phyloP scores from a whole-genome alignment of 2,113 vertebrate species.

The Brienomyrus longianalis region DNA sequence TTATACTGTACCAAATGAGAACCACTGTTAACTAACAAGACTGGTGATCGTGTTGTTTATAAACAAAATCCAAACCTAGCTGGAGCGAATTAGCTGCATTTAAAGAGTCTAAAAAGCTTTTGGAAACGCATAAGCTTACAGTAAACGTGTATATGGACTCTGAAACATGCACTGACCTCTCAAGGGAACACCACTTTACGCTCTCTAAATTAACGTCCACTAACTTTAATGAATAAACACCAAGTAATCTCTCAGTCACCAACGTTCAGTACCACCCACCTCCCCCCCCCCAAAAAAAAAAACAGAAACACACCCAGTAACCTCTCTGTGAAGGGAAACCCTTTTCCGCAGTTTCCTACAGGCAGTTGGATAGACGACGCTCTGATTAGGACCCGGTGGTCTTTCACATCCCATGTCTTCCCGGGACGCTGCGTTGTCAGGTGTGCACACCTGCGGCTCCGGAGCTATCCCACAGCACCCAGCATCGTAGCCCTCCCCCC shows the following conservation, averaged over 20 bases:
- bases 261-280: background rate
- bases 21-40: background rate
- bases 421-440: constrained; percentile 11
- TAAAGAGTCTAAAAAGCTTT: background rate
- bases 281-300: background rate
- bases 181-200: background rate
- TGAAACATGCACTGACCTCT: background rate
- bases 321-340: background rate
- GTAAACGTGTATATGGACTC: background rate
- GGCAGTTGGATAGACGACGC: background rate
- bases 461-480: constrained; percentile 13
- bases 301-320: background rate
- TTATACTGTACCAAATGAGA: background rate
- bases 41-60: background rate
- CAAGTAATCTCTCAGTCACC: background rate
- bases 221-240: background rate
- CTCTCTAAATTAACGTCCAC: background rate
- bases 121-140: background rate
- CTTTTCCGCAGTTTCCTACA: background rate
- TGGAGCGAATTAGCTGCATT: background rate
- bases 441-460: constrained; percentile 14
- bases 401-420: constrained; percentile 1
- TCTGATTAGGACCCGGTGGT: background rate
- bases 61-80: background rate
- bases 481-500: background rate